Conservation (phyloP, 1,140 invertebrate genomes). For the Oscheius sp. region DNA sequence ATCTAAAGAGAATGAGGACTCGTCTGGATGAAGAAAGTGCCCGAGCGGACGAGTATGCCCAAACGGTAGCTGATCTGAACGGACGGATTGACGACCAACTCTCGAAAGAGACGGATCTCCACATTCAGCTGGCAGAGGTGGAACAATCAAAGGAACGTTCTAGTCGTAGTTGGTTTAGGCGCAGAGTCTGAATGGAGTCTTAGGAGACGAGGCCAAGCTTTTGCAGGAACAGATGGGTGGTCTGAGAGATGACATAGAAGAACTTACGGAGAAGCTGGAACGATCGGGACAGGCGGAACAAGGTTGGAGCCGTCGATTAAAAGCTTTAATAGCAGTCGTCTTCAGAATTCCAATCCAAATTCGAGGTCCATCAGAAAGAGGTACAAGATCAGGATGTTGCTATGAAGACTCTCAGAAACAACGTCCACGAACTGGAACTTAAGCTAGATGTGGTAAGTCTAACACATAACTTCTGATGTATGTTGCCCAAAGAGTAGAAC, state of each 20-base stretch:
- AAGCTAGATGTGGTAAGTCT: not conserved
- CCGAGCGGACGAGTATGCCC: not conserved
- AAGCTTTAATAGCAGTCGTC: too few species aligned
- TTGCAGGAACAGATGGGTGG: constrained; percentile 17
- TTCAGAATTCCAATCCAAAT: too few species aligned
- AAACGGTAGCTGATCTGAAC: not conserved
- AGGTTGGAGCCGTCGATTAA: not conserved
- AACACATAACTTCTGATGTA: too few species aligned
- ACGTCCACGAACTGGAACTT: not conserved
- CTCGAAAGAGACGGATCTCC: not conserved
- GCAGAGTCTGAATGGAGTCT: constrained; percentile 1
- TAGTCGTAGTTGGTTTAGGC: too few species aligned
- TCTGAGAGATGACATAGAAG: constrained; percentile 7
- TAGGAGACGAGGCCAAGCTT: constrained; percentile 3
- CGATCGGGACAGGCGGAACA: not conserved
- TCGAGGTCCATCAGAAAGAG: not conserved
- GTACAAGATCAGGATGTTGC: not conserved
- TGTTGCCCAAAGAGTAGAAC: too few species aligned
- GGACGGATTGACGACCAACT: not conserved
- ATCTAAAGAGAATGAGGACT: not conserved
- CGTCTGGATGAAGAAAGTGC: constrained; percentile 14
- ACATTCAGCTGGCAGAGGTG: not conserved
- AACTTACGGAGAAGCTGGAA: constrained; percentile 9
- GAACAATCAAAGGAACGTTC: too few species aligned
- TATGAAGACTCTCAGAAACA: not conserved